A percentile compares a stretch with the other conserved stretches of the same genome.
Evolutionary conservation across 2,113 vertebrate genomes (phyloP).

Genomic region (Ranitomeya variabilis): DNA sequence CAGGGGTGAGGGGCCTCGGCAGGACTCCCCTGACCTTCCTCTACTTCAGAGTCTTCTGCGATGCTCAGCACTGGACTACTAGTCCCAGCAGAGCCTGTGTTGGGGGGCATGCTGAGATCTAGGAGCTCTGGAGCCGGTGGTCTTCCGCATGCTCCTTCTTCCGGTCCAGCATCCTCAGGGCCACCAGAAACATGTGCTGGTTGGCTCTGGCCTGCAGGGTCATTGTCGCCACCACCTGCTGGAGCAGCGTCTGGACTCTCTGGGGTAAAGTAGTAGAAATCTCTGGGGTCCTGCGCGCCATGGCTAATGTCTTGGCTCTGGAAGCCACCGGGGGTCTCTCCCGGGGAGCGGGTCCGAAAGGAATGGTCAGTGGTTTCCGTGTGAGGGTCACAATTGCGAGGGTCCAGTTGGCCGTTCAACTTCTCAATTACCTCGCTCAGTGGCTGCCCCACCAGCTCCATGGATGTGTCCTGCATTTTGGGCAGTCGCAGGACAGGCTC

Average conservation of each 20-base stretch:
- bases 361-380: slow-evolving; percentile 73
- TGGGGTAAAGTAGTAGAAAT: slow-evolving; percentile 90
- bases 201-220: slow-evolving; percentile 90
- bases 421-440: slow-evolving; percentile 86
- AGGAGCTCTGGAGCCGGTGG: slow-evolving; percentile 58
- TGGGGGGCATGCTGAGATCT: slow-evolving; percentile 30
- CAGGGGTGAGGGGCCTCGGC: slow-evolving; percentile 83
- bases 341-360: slow-evolving; percentile 86
- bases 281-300: slow-evolving; percentile 78
- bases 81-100: slow-evolving; percentile 47
- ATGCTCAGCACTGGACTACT: slow-evolving; percentile 73
- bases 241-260: slow-evolving; percentile 88
- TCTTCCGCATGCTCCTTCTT: slow-evolving; percentile 70
- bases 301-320: slow-evolving; percentile 70
- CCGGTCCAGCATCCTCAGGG: slow-evolving; percentile 79
- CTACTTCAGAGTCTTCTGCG: slow-evolving; percentile 73
- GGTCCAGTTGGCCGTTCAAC: slow-evolving; percentile 81
- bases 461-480: slow-evolving; percentile 89
- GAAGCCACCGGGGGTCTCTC: slow-evolving; percentile 78
- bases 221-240: slow-evolving; percentile 90
- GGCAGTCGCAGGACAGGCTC: slow-evolving; percentile 72
- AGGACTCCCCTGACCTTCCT: slow-evolving; percentile 78
- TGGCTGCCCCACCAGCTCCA: slow-evolving; percentile 86
- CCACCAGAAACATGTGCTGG: slow-evolving; percentile 85
- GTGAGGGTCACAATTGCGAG: slow-evolving; percentile 67